Base-by-base conservation (phyloP, 2,113 vertebrate genomes). In the Galemys pyrenaicus region DNA sequence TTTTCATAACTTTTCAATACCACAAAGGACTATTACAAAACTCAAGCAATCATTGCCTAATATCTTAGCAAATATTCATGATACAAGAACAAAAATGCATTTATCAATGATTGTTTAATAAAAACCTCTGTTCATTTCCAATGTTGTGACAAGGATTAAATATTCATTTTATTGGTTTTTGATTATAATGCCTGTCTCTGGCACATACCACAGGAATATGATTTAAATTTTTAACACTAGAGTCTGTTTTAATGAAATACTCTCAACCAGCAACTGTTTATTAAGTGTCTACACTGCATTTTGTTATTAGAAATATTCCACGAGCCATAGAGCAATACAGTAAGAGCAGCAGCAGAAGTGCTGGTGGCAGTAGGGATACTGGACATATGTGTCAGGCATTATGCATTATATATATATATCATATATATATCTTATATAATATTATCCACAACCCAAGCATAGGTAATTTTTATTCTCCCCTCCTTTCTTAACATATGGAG, bases 211-310 rank as follows among this genome's bases (percentile, higher is more conserved):
- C 65, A 81, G 16, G 20, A 80, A 79, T 74, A 37, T 16, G 41
- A 68, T 84, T 94, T 92, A 51, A 49, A 71, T 95, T 94, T 88
- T 54, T 32, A 87, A 32, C 26, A 49, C 12, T 58, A 78, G 32
- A 37, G 15, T 39, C 5, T 85, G 17, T 74, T 60, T 1, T 60
- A 35, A 20, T 67, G 68, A 81, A 79, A 68, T 26, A 3, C 20
- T 79, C 51, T 73, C 28, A 62, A 9, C n/a, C 39, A 56, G 60
- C 41, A 37, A 30, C 15, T 51, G 1, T 5, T 54, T 82, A 39
- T 81, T 62, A 89, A 56, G 39, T 35, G 19, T 2, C 26, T 37
- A 13, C 20, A 46, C 3, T 46, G 3, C 16, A n/a, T 46, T 79
- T 49, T 35, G 51, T 19, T 71, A 32, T 41, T 60, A 58, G 32